A percentile compares a stretch with the other conserved stretches of the same genome.
These are phyloP conservation scores for Conus canariensis DNA, from an alignment of 2,888 invertebrate species.

Conservation along the genomic window DNA sequence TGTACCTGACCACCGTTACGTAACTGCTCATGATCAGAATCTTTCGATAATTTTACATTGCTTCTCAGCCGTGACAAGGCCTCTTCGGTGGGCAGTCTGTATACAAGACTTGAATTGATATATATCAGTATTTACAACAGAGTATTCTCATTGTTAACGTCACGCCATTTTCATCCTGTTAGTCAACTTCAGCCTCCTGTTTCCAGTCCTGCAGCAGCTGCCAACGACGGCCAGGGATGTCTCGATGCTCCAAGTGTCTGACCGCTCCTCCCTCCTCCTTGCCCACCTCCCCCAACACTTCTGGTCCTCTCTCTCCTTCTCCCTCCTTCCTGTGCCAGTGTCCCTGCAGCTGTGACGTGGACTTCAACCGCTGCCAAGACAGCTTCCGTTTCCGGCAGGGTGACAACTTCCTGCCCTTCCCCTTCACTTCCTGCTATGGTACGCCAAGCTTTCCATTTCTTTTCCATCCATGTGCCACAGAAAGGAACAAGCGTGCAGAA, in stretches of 20 bases:
- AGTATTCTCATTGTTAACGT: too few relatives aligned
- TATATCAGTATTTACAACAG: too few relatives aligned
- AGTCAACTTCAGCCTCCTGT: background rate
- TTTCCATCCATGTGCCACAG: too few relatives aligned
- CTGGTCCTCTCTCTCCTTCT: background rate
- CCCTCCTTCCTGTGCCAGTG: slow-evolving; percentile 20
- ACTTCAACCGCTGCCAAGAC: slow-evolving; percentile 31
- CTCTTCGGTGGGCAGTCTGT: too few relatives aligned
- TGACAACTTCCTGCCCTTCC: background rate
- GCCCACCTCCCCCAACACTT: background rate
- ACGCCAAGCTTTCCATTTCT: too few relatives aligned
- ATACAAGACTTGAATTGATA: too few relatives aligned
- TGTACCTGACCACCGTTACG: too few relatives aligned
- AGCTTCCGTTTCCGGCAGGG: slow-evolving; percentile 6
- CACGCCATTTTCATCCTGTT: too few relatives aligned
- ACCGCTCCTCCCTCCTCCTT: background rate
- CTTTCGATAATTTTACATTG: too few relatives aligned
- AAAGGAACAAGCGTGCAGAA: too few relatives aligned
- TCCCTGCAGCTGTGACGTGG: slow-evolving; percentile 30
- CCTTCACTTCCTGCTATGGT: slow-evolving; percentile 32
- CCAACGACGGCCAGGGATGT: background rate
- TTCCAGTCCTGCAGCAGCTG: slow-evolving; percentile 21
- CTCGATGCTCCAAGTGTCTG: background rate
- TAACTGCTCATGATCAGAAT: too few relatives aligned
- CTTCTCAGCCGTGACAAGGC: too few relatives aligned